Conservation (phyloP, 2,113 vertebrate species). For the Notarius quadriscutis region DNA sequence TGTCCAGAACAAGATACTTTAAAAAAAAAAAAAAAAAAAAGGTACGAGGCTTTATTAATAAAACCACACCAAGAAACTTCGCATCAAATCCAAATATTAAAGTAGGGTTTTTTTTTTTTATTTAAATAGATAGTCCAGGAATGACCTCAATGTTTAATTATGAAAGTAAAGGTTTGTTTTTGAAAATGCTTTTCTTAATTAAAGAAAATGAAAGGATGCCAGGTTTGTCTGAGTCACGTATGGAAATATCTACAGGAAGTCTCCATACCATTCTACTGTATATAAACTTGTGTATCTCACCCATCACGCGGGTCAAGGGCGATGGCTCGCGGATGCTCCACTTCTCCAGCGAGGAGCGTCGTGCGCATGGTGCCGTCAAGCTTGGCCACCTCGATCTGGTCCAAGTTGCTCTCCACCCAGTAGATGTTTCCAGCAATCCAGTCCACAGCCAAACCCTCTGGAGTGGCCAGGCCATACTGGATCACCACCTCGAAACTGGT, state of each 20-base stretch:
- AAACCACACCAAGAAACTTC: slow-evolving; percentile 4
- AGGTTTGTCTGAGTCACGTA: neutral
- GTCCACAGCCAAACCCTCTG: slow-evolving; percentile 93
- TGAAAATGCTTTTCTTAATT: neutral
- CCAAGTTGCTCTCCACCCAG: slow-evolving; percentile 98
- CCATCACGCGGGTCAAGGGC: slow-evolving; percentile 93
- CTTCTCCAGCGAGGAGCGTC: slow-evolving; percentile 91
- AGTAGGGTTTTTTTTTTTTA: too few species aligned
- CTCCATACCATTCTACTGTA: neutral
- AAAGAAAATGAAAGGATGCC: neutral
- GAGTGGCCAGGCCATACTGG: slow-evolving; percentile 92
- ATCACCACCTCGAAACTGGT: slow-evolving; percentile 97
- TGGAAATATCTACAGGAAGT: neutral
- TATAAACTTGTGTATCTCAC: slow-evolving; percentile 62
- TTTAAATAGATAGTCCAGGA: neutral
- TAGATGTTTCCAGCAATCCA: slow-evolving; percentile 99
- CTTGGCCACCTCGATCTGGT: slow-evolving; percentile 97
- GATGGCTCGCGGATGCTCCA: slow-evolving; percentile 93
- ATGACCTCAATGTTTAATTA: neutral
- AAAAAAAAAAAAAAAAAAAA: neutral
- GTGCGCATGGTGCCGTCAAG: slow-evolving; percentile 93
- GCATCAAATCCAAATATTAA: neutral
- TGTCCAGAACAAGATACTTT: slow-evolving; percentile 96
- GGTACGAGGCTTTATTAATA: neutral
- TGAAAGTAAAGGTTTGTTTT: neutral